Evolutionary conservation across 2,888 invertebrate species (phyloP).

Genomic region (Drosophila antonietae): DNA sequence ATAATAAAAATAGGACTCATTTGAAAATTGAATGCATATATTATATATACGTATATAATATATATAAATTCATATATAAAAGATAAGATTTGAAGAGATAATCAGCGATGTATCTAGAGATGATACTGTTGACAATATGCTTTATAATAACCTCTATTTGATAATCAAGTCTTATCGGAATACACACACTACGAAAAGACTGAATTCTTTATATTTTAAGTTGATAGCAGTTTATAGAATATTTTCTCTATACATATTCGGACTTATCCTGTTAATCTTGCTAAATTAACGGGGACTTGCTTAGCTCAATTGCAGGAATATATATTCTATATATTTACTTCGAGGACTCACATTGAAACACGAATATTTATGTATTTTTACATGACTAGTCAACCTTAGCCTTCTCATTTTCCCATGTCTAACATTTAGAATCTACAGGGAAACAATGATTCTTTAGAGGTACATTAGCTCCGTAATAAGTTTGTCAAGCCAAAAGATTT

Average conservation of each 20-base stretch:
- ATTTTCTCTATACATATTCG: neutral
- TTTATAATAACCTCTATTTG: constrained; percentile 19
- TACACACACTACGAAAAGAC: neutral
- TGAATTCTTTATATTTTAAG: neutral
- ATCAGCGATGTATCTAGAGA: constrained; percentile 18
- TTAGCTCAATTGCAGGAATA: neutral
- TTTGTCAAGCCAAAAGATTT: neutral
- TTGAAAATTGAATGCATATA: neutral
- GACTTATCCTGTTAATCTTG: neutral
- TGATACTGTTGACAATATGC: constrained; percentile 6
- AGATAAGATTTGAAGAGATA: constrained; percentile 15
- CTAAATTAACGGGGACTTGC: neutral
- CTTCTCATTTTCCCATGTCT: neutral
- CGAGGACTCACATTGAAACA: neutral
- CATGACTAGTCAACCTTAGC: neutral
- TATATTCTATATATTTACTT: neutral
- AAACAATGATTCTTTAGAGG: neutral
- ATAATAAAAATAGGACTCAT: neutral
- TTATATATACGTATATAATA: neutral
- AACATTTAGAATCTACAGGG: neutral
- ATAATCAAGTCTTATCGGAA: constrained; percentile 12
- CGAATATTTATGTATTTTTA: neutral
- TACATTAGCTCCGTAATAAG: neutral
- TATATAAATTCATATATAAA: neutral
- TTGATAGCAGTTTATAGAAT: neutral